These are phyloP conservation scores for Lacerta bilineata DNA, from an alignment of 2,797 vertebrate genomes.

Conservation along the genomic window DNA sequence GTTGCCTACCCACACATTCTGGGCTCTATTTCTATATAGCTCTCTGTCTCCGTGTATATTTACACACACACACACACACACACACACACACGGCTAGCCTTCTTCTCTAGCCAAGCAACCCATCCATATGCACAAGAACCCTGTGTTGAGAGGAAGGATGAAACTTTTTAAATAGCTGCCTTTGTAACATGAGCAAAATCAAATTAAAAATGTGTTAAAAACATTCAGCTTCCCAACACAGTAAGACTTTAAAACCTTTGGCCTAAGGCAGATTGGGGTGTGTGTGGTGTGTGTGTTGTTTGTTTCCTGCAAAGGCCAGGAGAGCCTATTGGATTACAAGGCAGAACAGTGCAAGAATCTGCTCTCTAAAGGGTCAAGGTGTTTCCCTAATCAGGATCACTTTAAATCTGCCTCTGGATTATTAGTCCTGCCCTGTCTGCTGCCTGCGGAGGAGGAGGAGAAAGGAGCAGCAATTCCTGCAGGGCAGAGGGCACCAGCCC, in stretches of 20 bases:
- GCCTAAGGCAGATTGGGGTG: constrained; percentile 48
- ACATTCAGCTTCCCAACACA: constrained; percentile 66
- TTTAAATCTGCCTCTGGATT: constrained; percentile 75
- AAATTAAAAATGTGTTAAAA: constrained; percentile 65
- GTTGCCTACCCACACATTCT: too few relatives aligned
- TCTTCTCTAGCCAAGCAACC: fast-evolving
- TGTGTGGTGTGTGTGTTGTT: constrained; percentile 13
- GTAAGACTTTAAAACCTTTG: constrained; percentile 66
- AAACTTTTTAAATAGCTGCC: constrained; percentile 67
- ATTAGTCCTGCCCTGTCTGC: constrained; percentile 66
- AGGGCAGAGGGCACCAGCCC: not conserved
- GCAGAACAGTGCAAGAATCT: constrained; percentile 51
- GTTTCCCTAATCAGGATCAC: constrained; percentile 72
- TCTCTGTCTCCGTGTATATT: not conserved
- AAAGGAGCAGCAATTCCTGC: too few relatives aligned
- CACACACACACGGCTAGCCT: too few relatives aligned
- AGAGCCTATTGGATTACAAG: constrained; percentile 74
- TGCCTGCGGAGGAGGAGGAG: constrained; percentile 53
- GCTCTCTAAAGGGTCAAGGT: constrained; percentile 60
- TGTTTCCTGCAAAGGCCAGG: not conserved
- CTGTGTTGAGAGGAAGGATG: not conserved
- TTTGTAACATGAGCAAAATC: constrained; percentile 70
- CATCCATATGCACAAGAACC: fast-evolving
- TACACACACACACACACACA: too few relatives aligned
- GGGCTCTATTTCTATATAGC: too few relatives aligned